phyloP scores from a whole-genome alignment of 2,113 vertebrate species.

The Sphyrna mokarran region DNA sequence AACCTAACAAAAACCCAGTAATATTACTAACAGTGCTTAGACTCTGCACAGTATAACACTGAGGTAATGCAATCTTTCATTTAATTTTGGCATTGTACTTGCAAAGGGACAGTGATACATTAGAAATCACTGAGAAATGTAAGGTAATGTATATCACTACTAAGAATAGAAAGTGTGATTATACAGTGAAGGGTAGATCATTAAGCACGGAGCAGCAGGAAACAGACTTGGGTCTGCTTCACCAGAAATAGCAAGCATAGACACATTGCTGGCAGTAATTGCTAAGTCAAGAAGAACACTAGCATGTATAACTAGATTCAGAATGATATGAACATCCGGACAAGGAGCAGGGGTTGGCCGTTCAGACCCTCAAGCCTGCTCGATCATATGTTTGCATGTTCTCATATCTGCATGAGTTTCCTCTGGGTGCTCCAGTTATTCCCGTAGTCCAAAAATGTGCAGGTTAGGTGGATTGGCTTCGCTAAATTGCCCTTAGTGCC shows the following conservation, averaged over 20 bases:
- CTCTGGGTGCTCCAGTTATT: too few species aligned
- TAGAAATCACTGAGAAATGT: background rate
- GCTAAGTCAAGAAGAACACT: background rate
- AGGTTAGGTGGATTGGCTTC: too few species aligned
- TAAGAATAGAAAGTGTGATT: constrained; percentile 23
- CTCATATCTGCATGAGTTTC: too few species aligned
- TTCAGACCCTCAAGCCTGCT: too few species aligned
- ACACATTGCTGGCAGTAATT: background rate
- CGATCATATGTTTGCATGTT: too few species aligned
- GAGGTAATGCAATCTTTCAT: background rate
- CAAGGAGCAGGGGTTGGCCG: too few species aligned
- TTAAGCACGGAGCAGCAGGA: background rate
- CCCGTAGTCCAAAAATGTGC: too few species aligned
- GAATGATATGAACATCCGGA: background rate
- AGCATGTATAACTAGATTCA: background rate
- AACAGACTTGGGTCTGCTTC: background rate
- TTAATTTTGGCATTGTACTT: background rate
- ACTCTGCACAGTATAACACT: background rate
- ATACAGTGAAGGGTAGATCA: constrained; percentile 12
- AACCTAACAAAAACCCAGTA: background rate
- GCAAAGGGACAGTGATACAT: background rate
- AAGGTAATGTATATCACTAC: constrained; percentile 12
- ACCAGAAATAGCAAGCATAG: constrained; percentile 25
- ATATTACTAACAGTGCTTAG: background rate
- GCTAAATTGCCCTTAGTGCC: too few species aligned